phyloP scores from a whole-genome alignment of 2,888 invertebrate species.

The Disparrhopalites patrizii region DNA sequence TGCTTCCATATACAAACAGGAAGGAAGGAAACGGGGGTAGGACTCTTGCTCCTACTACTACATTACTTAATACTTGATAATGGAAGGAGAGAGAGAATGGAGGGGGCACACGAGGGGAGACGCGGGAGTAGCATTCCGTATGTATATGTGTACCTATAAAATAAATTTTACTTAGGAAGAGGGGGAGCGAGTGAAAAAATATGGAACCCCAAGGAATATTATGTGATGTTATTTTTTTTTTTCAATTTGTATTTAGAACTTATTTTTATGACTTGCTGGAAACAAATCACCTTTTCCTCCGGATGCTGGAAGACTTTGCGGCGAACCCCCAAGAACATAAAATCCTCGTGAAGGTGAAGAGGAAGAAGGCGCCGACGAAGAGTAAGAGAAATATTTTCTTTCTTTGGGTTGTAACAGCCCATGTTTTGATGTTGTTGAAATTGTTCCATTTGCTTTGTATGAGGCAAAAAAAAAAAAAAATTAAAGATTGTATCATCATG shows the following conservation, averaged over 20 bases:
- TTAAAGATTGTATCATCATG: too few species aligned
- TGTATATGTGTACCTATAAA: background rate
- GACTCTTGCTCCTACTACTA: too few species aligned
- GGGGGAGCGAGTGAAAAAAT: background rate
- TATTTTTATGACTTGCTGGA: slow-evolving; percentile 84
- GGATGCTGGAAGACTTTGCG: slow-evolving; percentile 68
- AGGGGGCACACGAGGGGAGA: too few species aligned
- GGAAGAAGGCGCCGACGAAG: slow-evolving; percentile 56
- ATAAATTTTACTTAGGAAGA: background rate
- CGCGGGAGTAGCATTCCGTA: too few species aligned
- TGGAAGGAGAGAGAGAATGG: too few species aligned
- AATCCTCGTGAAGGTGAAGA: slow-evolving; percentile 59
- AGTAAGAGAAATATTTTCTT: background rate
- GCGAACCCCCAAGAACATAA: slow-evolving; percentile 52
- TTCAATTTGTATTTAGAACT: slow-evolving; percentile 55
- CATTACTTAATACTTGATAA: too few species aligned
- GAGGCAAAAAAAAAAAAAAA: too few species aligned
- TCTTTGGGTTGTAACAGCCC: too few species aligned
- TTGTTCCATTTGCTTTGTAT: too few species aligned
- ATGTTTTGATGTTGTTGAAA: too few species aligned
- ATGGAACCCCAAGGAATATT: background rate
- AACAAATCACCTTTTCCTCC: slow-evolving; percentile 83
- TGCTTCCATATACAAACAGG: too few species aligned
- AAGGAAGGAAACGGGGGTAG: too few species aligned
- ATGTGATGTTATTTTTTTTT: background rate